phyloP scores from a whole-genome alignment of 1,140 invertebrate species.

The Micrasema longulum region DNA sequence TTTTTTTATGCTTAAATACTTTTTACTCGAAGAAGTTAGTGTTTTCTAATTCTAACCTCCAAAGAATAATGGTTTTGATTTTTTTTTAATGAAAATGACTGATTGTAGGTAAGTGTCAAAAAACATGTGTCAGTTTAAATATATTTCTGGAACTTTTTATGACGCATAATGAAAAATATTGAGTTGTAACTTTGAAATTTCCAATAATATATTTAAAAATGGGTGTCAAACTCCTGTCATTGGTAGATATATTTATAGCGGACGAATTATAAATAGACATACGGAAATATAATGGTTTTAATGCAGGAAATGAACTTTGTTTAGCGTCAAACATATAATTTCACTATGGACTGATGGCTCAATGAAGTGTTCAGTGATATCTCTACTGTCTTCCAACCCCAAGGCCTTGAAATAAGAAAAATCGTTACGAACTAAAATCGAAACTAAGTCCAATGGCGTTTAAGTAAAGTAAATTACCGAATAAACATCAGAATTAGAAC shows the following conservation, averaged over 20 bases:
- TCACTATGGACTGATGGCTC: slow-evolving; percentile 16
- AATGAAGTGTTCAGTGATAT: slow-evolving; percentile 32
- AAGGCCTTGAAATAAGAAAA: slow-evolving; percentile 45
- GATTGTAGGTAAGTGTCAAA: no score
- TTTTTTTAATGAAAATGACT: no score
- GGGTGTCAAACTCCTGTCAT: not conserved
- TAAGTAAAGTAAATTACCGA: not conserved
- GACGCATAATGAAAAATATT: no score
- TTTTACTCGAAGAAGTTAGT: no score
- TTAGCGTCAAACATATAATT: not conserved
- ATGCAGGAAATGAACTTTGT: not conserved
- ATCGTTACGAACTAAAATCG: slow-evolving; percentile 39
- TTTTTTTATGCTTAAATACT: no score
- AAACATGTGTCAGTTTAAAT: no score
- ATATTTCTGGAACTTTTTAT: no score
- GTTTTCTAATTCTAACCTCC: no score
- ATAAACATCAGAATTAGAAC: not conserved
- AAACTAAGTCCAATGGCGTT: slow-evolving; percentile 8
- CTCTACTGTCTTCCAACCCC: slow-evolving; percentile 22
- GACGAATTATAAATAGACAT: not conserved
- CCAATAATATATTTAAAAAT: not conserved
- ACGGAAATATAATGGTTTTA: not conserved
- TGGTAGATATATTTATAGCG: not conserved
- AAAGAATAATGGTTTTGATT: no score
- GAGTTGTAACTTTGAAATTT: no score